A percentile compares a stretch with the other conserved stretches of the same genome.
These are phyloP conservation scores for Cottoperca gobio DNA, from an alignment of 2,797 vertebrate genomes.

Conservation along the genomic window DNA sequence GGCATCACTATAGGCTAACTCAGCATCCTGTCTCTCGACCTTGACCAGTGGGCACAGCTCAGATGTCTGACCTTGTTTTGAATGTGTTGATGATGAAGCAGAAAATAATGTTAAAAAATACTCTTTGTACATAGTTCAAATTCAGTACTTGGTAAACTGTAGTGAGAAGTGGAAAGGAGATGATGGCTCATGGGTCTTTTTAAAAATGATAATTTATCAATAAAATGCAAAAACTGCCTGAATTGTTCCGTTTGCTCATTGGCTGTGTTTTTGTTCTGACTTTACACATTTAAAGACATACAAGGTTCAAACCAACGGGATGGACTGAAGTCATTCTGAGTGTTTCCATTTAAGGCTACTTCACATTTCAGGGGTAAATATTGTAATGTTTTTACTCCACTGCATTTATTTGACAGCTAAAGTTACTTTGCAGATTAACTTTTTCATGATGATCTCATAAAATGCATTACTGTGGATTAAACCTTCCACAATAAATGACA, in stretches of 20 bases:
- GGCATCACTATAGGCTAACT: constrained; percentile 72
- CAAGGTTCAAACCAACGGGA: background rate
- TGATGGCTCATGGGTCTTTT: constrained; percentile 83
- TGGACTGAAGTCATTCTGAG: background rate
- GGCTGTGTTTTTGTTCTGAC: background rate
- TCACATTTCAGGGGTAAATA: background rate
- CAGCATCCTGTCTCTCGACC: constrained; percentile 72
- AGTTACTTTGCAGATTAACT: background rate
- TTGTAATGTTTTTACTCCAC: background rate
- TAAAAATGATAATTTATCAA: constrained; percentile 90
- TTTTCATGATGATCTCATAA: background rate
- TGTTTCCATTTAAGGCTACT: background rate
- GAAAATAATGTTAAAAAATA: constrained; percentile 55
- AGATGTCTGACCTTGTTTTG: constrained; percentile 81
- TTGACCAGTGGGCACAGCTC: constrained; percentile 74
- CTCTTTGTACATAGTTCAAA: constrained; percentile 83
- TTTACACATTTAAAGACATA: background rate
- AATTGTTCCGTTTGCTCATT: constrained; percentile 18
- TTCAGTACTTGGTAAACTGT: constrained; percentile 74
- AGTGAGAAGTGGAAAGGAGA: constrained; percentile 74
- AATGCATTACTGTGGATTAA: background rate
- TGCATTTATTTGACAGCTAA: background rate
- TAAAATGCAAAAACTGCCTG: constrained; percentile 80
- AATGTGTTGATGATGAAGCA: constrained; percentile 77
- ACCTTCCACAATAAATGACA: background rate